Evolutionary conservation across 1,140 invertebrate species (phyloP).

Genomic region (Aleiodes sp.): DNA sequence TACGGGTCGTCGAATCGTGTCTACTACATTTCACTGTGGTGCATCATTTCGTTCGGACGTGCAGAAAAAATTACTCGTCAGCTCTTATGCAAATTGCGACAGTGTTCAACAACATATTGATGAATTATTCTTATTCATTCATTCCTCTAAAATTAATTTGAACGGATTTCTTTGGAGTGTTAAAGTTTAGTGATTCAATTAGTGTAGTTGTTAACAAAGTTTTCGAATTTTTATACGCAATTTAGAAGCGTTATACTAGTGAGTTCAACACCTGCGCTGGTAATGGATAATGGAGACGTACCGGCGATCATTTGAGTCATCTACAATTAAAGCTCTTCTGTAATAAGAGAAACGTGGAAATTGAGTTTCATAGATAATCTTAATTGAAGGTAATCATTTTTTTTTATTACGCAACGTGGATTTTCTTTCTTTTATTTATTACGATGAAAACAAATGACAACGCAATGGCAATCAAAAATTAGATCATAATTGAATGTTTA

Average conservation of each 20-base stretch:
- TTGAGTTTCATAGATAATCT: background rate
- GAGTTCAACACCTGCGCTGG: background rate
- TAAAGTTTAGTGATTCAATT: background rate
- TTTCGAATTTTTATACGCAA: background rate
- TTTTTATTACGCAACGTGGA: background rate
- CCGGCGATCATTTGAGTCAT: background rate
- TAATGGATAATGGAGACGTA: background rate
- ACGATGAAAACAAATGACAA: background rate
- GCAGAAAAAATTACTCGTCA: background rate
- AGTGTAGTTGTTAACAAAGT: background rate
- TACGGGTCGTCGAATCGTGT: too few species aligned
- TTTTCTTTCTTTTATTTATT: background rate
- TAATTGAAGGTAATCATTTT: background rate
- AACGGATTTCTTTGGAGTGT: background rate
- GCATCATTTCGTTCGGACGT: background rate
- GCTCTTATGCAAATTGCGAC: background rate
- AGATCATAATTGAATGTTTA: background rate
- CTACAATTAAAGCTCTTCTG: background rate
- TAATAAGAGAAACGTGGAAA: background rate
- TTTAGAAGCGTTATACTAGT: background rate
- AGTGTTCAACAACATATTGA: slow-evolving; percentile 8
- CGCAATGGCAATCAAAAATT: background rate
- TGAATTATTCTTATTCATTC: background rate
- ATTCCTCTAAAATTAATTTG: background rate
- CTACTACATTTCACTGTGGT: background rate